phyloP scores from a whole-genome alignment of 2,888 invertebrate genomes.

The Amphipyra berbera region DNA sequence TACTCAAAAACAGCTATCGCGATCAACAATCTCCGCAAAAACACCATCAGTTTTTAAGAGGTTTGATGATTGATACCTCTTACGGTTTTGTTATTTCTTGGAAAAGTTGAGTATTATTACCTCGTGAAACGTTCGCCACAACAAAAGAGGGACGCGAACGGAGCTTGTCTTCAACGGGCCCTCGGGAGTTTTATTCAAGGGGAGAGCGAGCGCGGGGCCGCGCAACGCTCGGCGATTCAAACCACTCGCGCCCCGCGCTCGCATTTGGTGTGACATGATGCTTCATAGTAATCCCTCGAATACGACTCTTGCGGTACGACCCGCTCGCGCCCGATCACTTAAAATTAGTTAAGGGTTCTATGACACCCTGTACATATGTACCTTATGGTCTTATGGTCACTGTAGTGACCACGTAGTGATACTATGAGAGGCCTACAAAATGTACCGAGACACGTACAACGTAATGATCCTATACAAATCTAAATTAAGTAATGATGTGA shows the following conservation, averaged over 20 bases:
- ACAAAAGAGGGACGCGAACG: too few relatives aligned
- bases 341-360: neutral
- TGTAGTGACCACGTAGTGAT: constrained; percentile 2
- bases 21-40: neutral
- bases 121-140: neutral
- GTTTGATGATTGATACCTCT: too few relatives aligned
- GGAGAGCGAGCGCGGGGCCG: neutral
- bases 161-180: too few relatives aligned
- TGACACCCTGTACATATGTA: neutral
- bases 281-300: too few relatives aligned
- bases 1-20: neutral
- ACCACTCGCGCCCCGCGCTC: too few relatives aligned
- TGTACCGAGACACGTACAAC: constrained; percentile 2
- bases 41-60: neutral
- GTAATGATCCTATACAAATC: constrained; percentile 42
- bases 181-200: too few relatives aligned
- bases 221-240: too few relatives aligned
- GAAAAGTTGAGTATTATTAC: neutral
- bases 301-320: too few relatives aligned
- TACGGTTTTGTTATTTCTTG: neutral
- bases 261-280: too few relatives aligned
- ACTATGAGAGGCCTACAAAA: constrained; percentile 8
- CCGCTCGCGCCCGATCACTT: too few relatives aligned
- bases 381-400: too few relatives aligned
- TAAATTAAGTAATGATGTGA: constrained; percentile 40